Base-by-base conservation (phyloP, 1,140 invertebrate genomes). In the Coenobita brevimanus region DNA sequence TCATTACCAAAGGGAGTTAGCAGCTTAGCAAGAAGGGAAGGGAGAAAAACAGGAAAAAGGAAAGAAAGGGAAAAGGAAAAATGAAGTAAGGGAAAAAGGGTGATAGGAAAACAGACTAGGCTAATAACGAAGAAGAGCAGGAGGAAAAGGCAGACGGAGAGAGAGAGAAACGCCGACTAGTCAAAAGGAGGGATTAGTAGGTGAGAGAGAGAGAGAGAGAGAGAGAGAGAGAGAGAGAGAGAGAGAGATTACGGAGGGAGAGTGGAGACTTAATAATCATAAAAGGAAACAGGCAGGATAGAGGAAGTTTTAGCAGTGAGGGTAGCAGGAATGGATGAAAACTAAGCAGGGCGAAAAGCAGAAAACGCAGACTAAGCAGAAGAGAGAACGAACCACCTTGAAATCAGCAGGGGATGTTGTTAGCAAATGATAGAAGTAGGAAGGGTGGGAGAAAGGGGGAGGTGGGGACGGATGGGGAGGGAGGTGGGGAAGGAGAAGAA, bases 211-310 rank as follows among this genome's bases (percentile, higher is more conserved):
- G 73, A 76, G 71, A 75, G 71, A 75, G 71, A 75, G 71, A 75
- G 71, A 75, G 71, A 75, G 71, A 75, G 71, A 75, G 71, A 75
- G 71, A 75, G 33, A 41, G 36, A 76, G 73, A 43, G 38, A 76
- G 41, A 76, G 69, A 76, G 36, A 43, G 36, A 50, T 50, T 6
- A 50, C 6, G 17, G 17, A 50, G 46, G 17, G 46, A 50, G 46
- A 50, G 17, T 8, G 46, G 17, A 17, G 17, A 17, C 6, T 50
- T 6, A 24, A 67, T 50, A 50, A 17, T 8, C 17, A 50, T 6
- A 50, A 17, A 50, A 17, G 17, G 46, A 50, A 17, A 50, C 6
- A 50, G 46, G 17, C 6, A 50, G 46, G 46, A 50, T 6, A 50
- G 46, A 50, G 46, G 17, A 17, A 50, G 46, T n/a, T n/a, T n/a